These are phyloP conservation scores for Riparia riparia DNA, from an alignment of 2,113 vertebrate species.

Conservation along the genomic window DNA sequence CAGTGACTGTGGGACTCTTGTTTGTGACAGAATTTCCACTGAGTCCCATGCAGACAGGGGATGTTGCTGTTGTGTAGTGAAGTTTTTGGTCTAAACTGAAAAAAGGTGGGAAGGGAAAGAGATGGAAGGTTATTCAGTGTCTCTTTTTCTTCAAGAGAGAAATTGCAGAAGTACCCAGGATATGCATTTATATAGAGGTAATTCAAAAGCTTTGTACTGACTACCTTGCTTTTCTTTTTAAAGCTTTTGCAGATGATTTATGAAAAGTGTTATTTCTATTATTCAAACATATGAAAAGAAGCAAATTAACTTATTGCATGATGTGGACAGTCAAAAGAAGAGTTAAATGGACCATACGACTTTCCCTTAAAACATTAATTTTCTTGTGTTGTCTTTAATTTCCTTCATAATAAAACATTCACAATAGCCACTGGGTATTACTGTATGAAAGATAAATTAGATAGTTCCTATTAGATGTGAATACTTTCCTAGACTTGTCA, in stretches of 20 bases:
- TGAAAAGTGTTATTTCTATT: constrained; percentile 41
- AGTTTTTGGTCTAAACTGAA: not conserved
- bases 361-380: constrained; percentile 65
- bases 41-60: not conserved
- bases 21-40: not conserved
- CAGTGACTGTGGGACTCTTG: not conserved
- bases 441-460: constrained; percentile 60
- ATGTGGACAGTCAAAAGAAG: constrained; percentile 52
- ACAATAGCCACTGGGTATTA: constrained; percentile 66
- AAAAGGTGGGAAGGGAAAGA: not conserved
- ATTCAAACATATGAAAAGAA: constrained; percentile 12
- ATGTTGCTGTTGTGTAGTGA: no score
- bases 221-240: constrained; percentile 7
- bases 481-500: constrained; percentile 58
- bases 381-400: constrained; percentile 68
- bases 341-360: constrained; percentile 51
- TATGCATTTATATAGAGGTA: not conserved
- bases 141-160: not conserved
- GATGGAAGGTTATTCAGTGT: not conserved
- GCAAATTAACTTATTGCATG: constrained; percentile 51
- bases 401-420: constrained; percentile 66
- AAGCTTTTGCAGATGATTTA: constrained; percentile 39
- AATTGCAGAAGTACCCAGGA: not conserved
- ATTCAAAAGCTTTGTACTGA: not conserved
- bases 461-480: constrained; percentile 56